Base-by-base conservation (phyloP, 2,888 invertebrate species). In the Coelinius sp. region DNA sequence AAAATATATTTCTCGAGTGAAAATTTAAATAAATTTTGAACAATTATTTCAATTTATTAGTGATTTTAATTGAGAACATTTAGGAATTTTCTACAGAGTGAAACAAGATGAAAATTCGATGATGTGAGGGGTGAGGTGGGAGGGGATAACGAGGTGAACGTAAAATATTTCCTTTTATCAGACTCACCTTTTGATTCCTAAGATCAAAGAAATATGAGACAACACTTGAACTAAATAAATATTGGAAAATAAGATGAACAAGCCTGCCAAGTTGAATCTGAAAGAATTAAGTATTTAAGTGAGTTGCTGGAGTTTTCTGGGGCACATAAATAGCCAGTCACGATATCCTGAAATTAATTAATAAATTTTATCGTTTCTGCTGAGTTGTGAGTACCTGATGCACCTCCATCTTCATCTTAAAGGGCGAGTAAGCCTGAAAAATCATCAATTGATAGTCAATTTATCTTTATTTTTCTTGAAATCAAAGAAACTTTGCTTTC, bases 151-250 rank as follows among this genome's bases (percentile, higher is more conserved):
- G 38, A 64, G 41, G 41, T 75, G 73, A 70, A 76, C 76, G 78
- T 75, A 49, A 75, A 74, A 76, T 71, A 76, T 66, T 59, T 66
- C 59, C 73, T 17, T 6, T 35, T 71, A 64, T 74, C 68, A 71
- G 75, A 83, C 83, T 83, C 83, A 83, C 83, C 83, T 83, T 80
- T 74, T 71, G 64, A 74, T 63, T 38, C 41, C 63, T 41, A 63
- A 22, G 41, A 38, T 41, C 12, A n/a, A 78, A 69, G 46, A 75
- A 73, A 53, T 75, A 75, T 64, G 59, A 56, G 73, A 71, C 75
- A 75, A 76, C 52, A 70, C 8, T 7, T 8, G 22, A 70, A 59
- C 53, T 12, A 66, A 27, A 66, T 25, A 77, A 76, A 75, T 52
- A 73, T 38, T 75, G 74, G 41, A 22, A 64, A 73, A 63, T 17